Conservation (phyloP, 53 echinoderm and acorn worm genomes). For the Glandiceps talaboti region DNA sequence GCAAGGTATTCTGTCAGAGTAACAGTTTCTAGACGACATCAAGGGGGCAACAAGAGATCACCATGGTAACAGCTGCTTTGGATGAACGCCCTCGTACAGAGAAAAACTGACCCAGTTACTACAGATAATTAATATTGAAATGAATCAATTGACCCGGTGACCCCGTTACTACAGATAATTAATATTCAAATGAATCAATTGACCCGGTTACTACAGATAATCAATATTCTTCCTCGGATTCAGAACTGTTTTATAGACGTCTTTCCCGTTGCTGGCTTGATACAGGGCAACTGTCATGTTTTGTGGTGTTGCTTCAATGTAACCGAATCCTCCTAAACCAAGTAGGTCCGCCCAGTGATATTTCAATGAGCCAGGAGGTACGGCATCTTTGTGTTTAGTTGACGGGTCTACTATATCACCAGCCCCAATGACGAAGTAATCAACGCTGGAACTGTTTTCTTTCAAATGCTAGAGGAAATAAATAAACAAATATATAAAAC, state of each 20-base stretch:
- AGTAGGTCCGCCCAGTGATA: slow-evolving; percentile 36
- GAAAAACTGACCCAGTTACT: too few species aligned
- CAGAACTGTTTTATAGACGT: slow-evolving; percentile 32
- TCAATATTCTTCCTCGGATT: not conserved
- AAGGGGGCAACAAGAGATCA: too few species aligned
- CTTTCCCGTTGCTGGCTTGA: slow-evolving; percentile 37
- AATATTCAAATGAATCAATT: too few species aligned
- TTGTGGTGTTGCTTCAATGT: slow-evolving; percentile 36
- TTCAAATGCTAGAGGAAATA: slow-evolving; percentile 47
- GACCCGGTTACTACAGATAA: too few species aligned
- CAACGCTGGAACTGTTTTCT: slow-evolving; percentile 53
- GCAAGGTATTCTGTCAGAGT: too few species aligned
- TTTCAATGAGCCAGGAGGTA: slow-evolving; percentile 57
- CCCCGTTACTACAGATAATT: too few species aligned
- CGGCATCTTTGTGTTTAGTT: slow-evolving; percentile 32
- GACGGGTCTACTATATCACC: slow-evolving; percentile 61
- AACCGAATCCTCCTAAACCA: slow-evolving; percentile 80
- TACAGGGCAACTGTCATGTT: slow-evolving; percentile 54
- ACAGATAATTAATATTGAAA: too few species aligned
- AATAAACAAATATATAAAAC: too few species aligned
- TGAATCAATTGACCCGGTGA: too few species aligned
- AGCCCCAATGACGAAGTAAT: slow-evolving; percentile 88
- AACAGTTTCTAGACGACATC: too few species aligned
- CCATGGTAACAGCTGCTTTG: too few species aligned
- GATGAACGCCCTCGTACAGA: too few species aligned